Conservation (phyloP, 2,113 vertebrate genomes). For the Lepus europaeus region DNA sequence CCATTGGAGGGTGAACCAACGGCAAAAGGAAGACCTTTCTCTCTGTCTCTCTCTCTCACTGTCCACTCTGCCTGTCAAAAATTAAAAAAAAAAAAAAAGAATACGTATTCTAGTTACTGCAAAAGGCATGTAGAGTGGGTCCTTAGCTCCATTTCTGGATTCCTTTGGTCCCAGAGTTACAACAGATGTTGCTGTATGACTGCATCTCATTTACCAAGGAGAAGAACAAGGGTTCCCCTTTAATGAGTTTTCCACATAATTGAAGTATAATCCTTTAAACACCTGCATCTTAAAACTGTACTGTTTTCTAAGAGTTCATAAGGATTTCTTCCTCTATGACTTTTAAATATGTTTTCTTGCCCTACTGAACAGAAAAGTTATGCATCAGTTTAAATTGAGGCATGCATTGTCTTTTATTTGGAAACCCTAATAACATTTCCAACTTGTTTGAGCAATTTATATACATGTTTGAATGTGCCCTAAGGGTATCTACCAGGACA, state of each 20-base stretch:
- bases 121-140: not conserved
- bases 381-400: not conserved
- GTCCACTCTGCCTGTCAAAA: too few species aligned
- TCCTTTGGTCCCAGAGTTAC: not conserved
- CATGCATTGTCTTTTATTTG: not conserved
- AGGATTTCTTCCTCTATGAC: not conserved
- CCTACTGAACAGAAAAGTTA: conserved; percentile 6
- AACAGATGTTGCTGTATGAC: not conserved
- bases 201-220: not conserved
- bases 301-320: not conserved
- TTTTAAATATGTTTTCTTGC: not conserved
- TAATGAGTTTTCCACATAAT: not conserved
- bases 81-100: too few species aligned
- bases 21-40: too few species aligned
- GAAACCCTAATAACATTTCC: not conserved
- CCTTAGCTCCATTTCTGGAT: not conserved
- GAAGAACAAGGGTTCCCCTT: not conserved
- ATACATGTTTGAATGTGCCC: not conserved
- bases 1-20: too few species aligned
- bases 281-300: not conserved
- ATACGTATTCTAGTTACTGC: not conserved
- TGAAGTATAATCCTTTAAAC: not conserved
- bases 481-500: not conserved
- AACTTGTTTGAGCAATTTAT: not conserved
- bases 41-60: too few species aligned